These are phyloP conservation scores for Macrophya alboannulata DNA, from an alignment of 2,888 invertebrate species.

Conservation along the genomic window DNA sequence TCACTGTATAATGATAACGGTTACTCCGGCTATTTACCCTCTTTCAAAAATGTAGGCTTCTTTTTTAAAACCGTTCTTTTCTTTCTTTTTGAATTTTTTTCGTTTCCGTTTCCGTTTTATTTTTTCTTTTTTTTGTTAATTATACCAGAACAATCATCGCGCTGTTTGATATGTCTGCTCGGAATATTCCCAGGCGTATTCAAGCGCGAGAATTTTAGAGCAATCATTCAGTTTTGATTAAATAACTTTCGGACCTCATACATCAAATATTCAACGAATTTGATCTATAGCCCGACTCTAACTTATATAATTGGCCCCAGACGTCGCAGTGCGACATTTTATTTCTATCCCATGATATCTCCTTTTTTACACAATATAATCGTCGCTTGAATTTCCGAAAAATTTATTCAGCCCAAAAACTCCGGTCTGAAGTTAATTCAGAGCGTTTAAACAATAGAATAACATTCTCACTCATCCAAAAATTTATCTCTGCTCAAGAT, in stretches of 20 bases:
- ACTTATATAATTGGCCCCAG: neutral
- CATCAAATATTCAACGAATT: constrained; percentile 10
- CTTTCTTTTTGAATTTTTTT: neutral
- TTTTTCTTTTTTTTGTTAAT: constrained; percentile 1
- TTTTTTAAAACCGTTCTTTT: neutral
- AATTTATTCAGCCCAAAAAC: neutral
- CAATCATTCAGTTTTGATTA: neutral
- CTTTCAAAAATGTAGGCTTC: constrained; percentile 2
- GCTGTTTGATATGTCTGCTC: neutral
- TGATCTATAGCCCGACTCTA: neutral
- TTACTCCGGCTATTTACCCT: constrained; percentile 25
- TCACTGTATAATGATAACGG: constrained; percentile 1
- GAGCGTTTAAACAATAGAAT: neutral
- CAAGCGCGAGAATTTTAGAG: neutral
- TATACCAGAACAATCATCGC: neutral
- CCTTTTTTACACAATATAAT: neutral
- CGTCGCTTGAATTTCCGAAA: neutral
- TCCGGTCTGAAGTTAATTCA: neutral
- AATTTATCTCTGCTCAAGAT: too few species aligned
- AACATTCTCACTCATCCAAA: neutral
- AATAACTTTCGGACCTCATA: neutral
- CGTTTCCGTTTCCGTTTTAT: neutral
- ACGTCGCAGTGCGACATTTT: constrained; percentile 28
- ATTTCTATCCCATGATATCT: neutral
- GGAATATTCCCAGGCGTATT: neutral